Evolutionary conservation across 2,113 vertebrate species (phyloP).

Genomic region (Oophaga pumilio): DNA sequence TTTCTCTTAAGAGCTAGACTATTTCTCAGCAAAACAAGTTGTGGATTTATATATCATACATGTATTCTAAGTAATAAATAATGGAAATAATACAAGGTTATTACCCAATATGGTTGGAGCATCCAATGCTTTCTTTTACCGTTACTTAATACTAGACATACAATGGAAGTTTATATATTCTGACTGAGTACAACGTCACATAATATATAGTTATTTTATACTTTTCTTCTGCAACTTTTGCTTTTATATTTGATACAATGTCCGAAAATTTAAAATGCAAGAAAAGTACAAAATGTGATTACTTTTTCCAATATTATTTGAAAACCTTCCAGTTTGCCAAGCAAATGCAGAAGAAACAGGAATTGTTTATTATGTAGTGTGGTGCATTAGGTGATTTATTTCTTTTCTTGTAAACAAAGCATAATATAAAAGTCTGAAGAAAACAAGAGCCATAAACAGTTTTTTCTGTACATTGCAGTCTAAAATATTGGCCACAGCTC

Average conservation of each 20-base stretch:
- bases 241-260: not conserved
- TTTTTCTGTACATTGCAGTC: conserved; percentile 20
- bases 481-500: not conserved
- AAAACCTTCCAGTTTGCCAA: conserved; percentile 13
- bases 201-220: not conserved
- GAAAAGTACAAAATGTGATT: not conserved
- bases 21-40: too few relatives aligned
- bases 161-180: not conserved
- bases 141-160: not conserved
- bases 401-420: conserved; percentile 1
- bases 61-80: too few relatives aligned
- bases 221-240: not conserved
- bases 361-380: conserved; percentile 16
- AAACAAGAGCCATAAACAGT: not conserved
- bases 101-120: not conserved
- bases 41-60: too few relatives aligned
- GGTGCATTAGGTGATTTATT: conserved; percentile 11
- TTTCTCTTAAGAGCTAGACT: too few relatives aligned
- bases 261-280: not conserved
- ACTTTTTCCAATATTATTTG: not conserved
- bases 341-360: not conserved
- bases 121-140: not conserved
- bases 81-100: too few relatives aligned
- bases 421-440: conserved; percentile 29
- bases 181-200: not conserved